Percentiles rank a stretch among this genome's conserved stretches.
phyloP scores from a whole-genome alignment of 2,797 vertebrate genomes.

The Xiphorhynchus erythropygius region DNA sequence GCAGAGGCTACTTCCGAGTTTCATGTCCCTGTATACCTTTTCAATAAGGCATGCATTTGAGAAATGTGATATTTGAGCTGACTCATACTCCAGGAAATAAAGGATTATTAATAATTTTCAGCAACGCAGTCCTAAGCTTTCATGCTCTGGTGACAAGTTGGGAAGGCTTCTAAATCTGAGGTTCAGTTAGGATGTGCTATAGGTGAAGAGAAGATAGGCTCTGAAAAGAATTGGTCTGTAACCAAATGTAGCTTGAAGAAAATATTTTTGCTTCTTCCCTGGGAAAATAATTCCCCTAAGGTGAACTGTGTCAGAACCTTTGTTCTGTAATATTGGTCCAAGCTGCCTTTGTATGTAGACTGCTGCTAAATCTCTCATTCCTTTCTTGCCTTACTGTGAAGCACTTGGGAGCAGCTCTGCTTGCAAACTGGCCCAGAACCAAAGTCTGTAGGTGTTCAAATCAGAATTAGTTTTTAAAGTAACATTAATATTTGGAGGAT shows the following conservation, averaged over 20 bases:
- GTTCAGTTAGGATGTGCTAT: not conserved
- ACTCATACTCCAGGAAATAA: not conserved
- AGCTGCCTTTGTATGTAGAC: not conserved
- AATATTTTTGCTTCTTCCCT: not conserved
- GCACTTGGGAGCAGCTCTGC: not conserved
- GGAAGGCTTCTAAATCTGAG: not conserved
- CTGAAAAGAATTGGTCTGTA: not conserved
- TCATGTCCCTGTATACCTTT: not conserved
- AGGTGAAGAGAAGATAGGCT: not conserved
- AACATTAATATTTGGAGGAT: not conserved
- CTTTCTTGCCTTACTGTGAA: not conserved
- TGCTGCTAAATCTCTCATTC: not conserved
- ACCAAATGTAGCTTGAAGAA: not conserved
- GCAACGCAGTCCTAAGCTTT: not conserved
- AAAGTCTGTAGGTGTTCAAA: not conserved
- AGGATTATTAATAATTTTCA: not conserved
- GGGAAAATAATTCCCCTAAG: not conserved
- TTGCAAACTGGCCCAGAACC: not conserved
- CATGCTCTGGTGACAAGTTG: not conserved
- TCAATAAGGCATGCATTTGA: not conserved
- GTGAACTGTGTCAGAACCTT: not conserved
- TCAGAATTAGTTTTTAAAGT: not conserved
- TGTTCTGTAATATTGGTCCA: not conserved
- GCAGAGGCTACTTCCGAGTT: not conserved
- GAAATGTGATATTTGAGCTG: not conserved